Evolutionary conservation across 1,140 invertebrate species (phyloP).

Genomic region (Halictus rubicundus): DNA sequence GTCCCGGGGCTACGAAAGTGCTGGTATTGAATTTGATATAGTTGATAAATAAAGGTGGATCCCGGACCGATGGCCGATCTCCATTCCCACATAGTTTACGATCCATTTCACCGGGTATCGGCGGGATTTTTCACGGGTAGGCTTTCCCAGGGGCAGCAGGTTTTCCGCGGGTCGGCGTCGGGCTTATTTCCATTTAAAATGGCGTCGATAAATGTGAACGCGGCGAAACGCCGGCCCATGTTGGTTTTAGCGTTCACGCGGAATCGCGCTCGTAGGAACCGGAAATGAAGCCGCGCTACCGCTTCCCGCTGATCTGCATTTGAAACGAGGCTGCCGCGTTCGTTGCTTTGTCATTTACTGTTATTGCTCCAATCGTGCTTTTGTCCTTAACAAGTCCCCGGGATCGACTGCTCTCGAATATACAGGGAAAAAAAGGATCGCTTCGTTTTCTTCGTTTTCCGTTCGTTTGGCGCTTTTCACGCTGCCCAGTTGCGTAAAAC

Average conservation of each 20-base stretch:
- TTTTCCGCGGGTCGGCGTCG: slow-evolving; percentile 1
- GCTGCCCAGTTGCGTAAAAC: too few species aligned
- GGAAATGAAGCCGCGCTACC: slow-evolving; percentile 54
- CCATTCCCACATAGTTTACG: slow-evolving; percentile 14
- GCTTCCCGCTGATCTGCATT: slow-evolving; percentile 53
- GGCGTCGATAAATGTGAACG: slow-evolving; percentile 45
- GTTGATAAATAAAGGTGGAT: not conserved
- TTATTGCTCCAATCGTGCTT: slow-evolving; percentile 32
- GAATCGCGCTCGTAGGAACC: slow-evolving; percentile 46
- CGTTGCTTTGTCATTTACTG: slow-evolving; percentile 54
- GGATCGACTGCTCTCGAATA: not conserved
- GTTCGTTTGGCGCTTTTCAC: not conserved
- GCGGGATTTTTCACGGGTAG: slow-evolving; percentile 10
- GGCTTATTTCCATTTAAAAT: slow-evolving; percentile 56
- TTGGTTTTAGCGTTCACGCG: slow-evolving; percentile 53
- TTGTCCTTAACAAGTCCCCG: slow-evolving; percentile 16
- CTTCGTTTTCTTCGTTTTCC: not conserved
- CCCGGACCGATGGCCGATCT: not conserved
- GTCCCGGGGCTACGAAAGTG: too few species aligned
- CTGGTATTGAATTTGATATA: not conserved
- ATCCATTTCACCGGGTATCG: slow-evolving; percentile 3
- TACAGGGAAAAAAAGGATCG: not conserved
- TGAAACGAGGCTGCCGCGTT: slow-evolving; percentile 43
- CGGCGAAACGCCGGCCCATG: slow-evolving; percentile 27
- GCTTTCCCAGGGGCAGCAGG: slow-evolving; percentile 12